A percentile compares a stretch with the other conserved stretches of the same genome.
phyloP scores from a whole-genome alignment of 2,113 vertebrate genomes.

The Austrofundulus limnaeus region DNA sequence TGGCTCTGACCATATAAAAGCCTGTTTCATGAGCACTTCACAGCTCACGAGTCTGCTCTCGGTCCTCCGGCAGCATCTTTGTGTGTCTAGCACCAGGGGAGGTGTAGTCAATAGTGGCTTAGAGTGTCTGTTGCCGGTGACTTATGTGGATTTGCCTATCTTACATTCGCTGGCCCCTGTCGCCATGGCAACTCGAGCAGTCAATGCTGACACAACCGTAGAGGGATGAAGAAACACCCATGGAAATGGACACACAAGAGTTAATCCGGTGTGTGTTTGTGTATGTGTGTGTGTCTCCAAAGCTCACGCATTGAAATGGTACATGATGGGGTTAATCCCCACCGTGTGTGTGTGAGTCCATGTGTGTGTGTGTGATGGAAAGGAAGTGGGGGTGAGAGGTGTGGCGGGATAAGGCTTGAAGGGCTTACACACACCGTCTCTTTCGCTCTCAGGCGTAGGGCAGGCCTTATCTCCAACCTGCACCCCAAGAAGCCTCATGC shows the following conservation, averaged over 20 bases:
- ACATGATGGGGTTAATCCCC: slow-evolving; percentile 74
- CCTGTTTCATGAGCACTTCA: slow-evolving; percentile 58
- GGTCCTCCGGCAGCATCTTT: slow-evolving; percentile 62
- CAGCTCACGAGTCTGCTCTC: slow-evolving; percentile 53
- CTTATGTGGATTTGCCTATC: slow-evolving; percentile 76
- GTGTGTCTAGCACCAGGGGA: slow-evolving; percentile 58
- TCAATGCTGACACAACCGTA: slow-evolving; percentile 66
- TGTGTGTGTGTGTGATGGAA: slow-evolving; percentile 42
- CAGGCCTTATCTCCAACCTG: slow-evolving; percentile 69
- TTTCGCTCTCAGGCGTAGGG: slow-evolving; percentile 68
- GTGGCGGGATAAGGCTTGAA: slow-evolving; percentile 71
- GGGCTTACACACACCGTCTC: slow-evolving; percentile 71
- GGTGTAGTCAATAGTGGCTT: slow-evolving; percentile 60
- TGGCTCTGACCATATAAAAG: slow-evolving; percentile 55
- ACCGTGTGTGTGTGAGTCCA: slow-evolving; percentile 27
- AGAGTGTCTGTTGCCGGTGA: slow-evolving; percentile 68
- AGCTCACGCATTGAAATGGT: slow-evolving; percentile 71
- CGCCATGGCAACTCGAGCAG: slow-evolving; percentile 73
- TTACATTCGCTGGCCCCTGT: slow-evolving; percentile 69
- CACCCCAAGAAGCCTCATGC: slow-evolving; percentile 58
- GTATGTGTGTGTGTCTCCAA: slow-evolving; percentile 53
- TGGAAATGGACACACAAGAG: slow-evolving; percentile 71
- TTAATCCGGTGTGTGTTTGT: slow-evolving; percentile 67
- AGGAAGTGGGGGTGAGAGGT: slow-evolving; percentile 60
- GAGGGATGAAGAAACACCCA: slow-evolving; percentile 66